A percentile compares a stretch with the other conserved stretches of the same genome.
Conservation (phyloP, 2,888 invertebrate genomes). For the Drosophila eohydei region DNA sequence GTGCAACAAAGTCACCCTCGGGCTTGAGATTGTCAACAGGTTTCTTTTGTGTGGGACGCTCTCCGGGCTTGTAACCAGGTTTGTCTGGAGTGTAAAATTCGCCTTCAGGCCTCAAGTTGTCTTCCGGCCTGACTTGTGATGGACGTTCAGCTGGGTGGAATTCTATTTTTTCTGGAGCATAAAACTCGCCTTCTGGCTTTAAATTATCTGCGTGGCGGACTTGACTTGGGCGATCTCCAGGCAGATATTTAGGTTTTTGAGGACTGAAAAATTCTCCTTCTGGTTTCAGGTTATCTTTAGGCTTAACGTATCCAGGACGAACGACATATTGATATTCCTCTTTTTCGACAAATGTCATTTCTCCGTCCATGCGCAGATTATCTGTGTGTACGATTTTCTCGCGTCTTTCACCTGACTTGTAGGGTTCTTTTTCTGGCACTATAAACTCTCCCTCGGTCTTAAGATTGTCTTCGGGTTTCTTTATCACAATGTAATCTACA, state of each 20-base stretch:
- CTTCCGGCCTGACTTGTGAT: slow-evolving; percentile 14
- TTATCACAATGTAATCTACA: slow-evolving; percentile 70
- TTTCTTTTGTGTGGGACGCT: slow-evolving; percentile 10
- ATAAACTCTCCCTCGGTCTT: slow-evolving; percentile 87
- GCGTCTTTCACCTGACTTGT: slow-evolving; percentile 86
- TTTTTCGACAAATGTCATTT: slow-evolving; percentile 85
- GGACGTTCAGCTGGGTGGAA: slow-evolving; percentile 57
- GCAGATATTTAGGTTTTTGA: slow-evolving; percentile 75
- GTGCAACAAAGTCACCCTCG: slow-evolving; percentile 85
- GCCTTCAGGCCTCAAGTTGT: slow-evolving; percentile 65
- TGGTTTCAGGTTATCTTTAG: slow-evolving; percentile 67
- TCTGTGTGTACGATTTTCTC: slow-evolving; percentile 86
- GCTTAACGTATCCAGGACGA: slow-evolving; percentile 84
- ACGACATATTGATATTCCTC: slow-evolving; percentile 86
- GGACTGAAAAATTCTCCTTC: slow-evolving; percentile 61
- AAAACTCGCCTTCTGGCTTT: slow-evolving; percentile 82
- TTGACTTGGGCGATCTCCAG: slow-evolving; percentile 84
- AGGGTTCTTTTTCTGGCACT: slow-evolving; percentile 84
- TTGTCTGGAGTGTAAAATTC: slow-evolving; percentile 85
- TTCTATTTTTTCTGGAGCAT: slow-evolving; percentile 52
- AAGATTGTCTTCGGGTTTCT: slow-evolving; percentile 88
- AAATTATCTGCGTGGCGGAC: slow-evolving; percentile 85
- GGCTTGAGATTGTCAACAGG: slow-evolving; percentile 86
- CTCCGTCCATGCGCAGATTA: slow-evolving; percentile 87
- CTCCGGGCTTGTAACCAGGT: slow-evolving; percentile 77